Evolutionary conservation across 2,888 invertebrate genomes (phyloP).

Genomic region (Molorchus minor): DNA sequence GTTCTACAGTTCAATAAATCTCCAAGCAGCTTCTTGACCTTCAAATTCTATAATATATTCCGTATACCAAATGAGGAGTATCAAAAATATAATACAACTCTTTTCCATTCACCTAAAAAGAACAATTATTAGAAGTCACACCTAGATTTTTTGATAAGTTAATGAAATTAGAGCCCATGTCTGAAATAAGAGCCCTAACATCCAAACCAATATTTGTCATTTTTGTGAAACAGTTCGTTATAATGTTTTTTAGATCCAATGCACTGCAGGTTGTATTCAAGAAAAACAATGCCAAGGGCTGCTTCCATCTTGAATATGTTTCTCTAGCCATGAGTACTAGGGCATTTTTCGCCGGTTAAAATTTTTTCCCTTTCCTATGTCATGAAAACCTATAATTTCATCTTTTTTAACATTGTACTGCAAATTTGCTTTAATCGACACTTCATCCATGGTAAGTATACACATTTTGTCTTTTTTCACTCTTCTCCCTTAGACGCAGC

Average conservation of each 20-base stretch:
- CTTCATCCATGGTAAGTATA: not conserved
- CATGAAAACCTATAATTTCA: conserved; percentile 14
- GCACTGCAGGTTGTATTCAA: conserved; percentile 6
- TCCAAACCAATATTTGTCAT: conserved; percentile 13
- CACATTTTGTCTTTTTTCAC: not conserved
- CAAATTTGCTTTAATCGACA: conserved; percentile 4
- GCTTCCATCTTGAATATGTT: conserved; percentile 22
- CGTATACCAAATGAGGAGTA: conserved; percentile 17
- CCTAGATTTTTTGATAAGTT: conserved; percentile 14
- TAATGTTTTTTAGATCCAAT: not conserved
- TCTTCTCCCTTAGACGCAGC: not conserved
- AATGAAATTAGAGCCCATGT: conserved; percentile 27
- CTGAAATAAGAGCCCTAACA: conserved; percentile 13
- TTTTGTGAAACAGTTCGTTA: conserved; percentile 18
- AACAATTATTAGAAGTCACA: conserved; percentile 15
- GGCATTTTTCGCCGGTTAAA: conserved; percentile 12
- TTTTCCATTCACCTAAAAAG: conserved; percentile 12
- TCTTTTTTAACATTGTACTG: conserved; percentile 3
- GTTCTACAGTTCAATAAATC: not conserved
- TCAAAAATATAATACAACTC: conserved; percentile 19
- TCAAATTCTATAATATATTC: conserved; percentile 7
- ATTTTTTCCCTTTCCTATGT: not conserved
- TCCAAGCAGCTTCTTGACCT: conserved; percentile 3
- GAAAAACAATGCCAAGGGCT: conserved; percentile 24
- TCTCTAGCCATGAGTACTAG: conserved; percentile 16